These are phyloP conservation scores for Cabera pusaria DNA, from an alignment of 2,888 invertebrate species.

Conservation along the genomic window DNA sequence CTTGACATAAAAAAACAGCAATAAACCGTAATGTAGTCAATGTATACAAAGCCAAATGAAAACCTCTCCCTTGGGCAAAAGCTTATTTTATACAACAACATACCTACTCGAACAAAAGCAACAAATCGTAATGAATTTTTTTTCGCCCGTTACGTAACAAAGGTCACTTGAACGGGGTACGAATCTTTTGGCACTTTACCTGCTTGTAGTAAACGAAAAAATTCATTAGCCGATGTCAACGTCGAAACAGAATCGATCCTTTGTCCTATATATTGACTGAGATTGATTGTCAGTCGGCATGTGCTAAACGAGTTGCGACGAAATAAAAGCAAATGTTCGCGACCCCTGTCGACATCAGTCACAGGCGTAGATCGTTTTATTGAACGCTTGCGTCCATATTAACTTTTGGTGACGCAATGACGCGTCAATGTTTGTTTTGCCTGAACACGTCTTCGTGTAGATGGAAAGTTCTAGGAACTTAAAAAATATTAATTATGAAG, in stretches of 20 bases:
- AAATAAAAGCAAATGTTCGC: constrained; percentile 75
- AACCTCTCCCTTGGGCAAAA: constrained; percentile 17
- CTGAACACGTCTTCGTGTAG: constrained; percentile 9
- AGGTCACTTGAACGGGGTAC: constrained; percentile 12
- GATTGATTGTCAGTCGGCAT: constrained; percentile 79
- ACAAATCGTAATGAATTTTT: constrained; percentile 18
- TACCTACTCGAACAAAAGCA: constrained; percentile 18
- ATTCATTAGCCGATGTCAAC: constrained; percentile 58
- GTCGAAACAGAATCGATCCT: constrained; percentile 66
- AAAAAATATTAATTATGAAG: neutral
- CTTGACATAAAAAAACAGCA: too few relatives aligned
- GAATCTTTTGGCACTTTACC: constrained; percentile 24
- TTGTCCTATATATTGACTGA: constrained; percentile 77
- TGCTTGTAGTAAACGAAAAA: constrained; percentile 50
- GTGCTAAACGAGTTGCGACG: constrained; percentile 73
- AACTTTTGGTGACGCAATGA: constrained; percentile 54
- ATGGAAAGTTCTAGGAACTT: constrained; percentile 12
- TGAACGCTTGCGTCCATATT: constrained; percentile 60
- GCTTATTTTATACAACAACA: constrained; percentile 15
- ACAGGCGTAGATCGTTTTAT: constrained; percentile 68
- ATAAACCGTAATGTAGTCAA: too few relatives aligned
- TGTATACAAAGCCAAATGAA: constrained; percentile 17
- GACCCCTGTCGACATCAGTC: constrained; percentile 71
- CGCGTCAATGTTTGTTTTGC: constrained; percentile 30
- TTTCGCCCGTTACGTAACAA: constrained; percentile 11